Conservation (phyloP, 2,888 invertebrate species). For the Dermolepida albohirtum region DNA sequence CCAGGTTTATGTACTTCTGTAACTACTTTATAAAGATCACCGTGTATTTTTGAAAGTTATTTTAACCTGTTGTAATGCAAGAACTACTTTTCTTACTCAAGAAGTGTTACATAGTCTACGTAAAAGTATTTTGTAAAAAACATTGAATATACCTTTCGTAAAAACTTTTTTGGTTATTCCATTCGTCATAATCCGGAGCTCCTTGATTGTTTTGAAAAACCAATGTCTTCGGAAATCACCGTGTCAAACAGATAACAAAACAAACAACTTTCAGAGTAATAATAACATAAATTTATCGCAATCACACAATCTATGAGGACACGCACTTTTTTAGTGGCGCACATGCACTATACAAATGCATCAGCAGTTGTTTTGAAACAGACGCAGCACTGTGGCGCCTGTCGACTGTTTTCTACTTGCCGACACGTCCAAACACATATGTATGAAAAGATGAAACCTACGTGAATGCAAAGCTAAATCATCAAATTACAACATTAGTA, state of each 20-base stretch:
- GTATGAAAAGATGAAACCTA: neutral
- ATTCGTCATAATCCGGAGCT: constrained; percentile 58
- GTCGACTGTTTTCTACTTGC: constrained; percentile 30
- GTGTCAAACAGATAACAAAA: neutral
- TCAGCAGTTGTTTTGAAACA: constrained; percentile 22
- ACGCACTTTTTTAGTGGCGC: constrained; percentile 13
- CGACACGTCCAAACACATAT: constrained; percentile 26
- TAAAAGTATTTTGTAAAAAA: constrained; percentile 2
- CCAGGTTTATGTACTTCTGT: too few relatives aligned
- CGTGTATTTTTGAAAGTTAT: too few relatives aligned
- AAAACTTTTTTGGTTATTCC: constrained; percentile 51
- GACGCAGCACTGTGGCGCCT: constrained; percentile 34
- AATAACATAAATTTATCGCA: neutral
- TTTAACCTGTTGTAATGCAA: too few relatives aligned
- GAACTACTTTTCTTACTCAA: too few relatives aligned
- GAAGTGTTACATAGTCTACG: too few relatives aligned
- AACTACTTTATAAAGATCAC: too few relatives aligned
- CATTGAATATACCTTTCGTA: constrained; percentile 42
- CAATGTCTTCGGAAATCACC: neutral
- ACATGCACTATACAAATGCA: neutral
- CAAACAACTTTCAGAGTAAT: too few relatives aligned
- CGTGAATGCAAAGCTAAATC: too few relatives aligned
- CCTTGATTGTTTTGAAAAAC: neutral
- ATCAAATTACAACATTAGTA: too few relatives aligned
- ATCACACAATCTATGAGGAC: neutral